These are phyloP conservation scores for Lacerta bilineata DNA, from an alignment of 2,797 vertebrate genomes.

Conservation along the genomic window DNA sequence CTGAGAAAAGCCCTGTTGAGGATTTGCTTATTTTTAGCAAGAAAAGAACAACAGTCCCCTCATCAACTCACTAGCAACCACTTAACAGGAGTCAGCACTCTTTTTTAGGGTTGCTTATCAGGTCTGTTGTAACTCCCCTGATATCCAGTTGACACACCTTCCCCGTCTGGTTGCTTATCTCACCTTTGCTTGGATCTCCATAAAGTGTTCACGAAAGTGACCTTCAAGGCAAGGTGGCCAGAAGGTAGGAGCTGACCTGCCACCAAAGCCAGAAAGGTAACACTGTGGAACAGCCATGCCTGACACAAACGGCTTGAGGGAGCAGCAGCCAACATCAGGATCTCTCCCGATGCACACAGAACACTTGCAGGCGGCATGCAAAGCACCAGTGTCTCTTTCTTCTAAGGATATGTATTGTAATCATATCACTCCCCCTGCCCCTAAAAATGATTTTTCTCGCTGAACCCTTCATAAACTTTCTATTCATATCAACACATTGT, in stretches of 20 bases:
- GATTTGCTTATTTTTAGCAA: background rate
- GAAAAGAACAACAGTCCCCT: background rate
- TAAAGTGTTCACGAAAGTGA: constrained; percentile 75
- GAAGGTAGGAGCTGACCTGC: background rate
- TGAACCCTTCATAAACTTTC: background rate
- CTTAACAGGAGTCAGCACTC: background rate
- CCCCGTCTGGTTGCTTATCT: constrained; percentile 71
- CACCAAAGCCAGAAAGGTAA: accelerated
- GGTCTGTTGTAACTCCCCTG: background rate
- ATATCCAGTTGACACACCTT: constrained; percentile 53
- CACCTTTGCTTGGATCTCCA: constrained; percentile 37
- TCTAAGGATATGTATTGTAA: background rate
- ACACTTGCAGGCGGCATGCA: background rate
- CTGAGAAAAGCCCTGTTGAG: constrained; percentile 3
- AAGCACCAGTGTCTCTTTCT: background rate
- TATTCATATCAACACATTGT: background rate
- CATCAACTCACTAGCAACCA: background rate
- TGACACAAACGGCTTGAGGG: background rate
- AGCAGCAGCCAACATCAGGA: background rate
- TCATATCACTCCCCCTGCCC: background rate
- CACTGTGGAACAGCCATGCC: background rate
- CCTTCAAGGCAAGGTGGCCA: constrained; percentile 49
- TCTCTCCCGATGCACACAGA: background rate
- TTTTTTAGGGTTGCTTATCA: background rate
- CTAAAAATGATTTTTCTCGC: background rate